Evolutionary conservation across 2,113 vertebrate species (phyloP).

Genomic region (Mungos mungo): DNA sequence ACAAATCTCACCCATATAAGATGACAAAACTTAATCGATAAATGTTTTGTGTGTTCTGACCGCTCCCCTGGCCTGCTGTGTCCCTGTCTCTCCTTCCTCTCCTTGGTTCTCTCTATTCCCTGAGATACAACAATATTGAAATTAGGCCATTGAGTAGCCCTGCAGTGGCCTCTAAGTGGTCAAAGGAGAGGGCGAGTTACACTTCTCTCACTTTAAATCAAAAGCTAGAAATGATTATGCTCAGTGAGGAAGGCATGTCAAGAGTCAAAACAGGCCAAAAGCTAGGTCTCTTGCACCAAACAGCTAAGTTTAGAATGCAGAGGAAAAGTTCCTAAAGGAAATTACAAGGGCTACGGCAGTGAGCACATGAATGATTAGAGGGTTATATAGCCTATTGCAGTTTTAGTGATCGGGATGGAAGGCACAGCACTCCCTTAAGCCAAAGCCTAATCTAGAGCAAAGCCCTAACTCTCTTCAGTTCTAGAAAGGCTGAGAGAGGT

Average conservation of each 20-base stretch:
- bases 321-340: not conserved
- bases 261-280: not conserved
- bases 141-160: not conserved
- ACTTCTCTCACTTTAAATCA: not conserved
- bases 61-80: not conserved
- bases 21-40: not conserved
- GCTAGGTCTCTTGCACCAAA: not conserved
- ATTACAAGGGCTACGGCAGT: not conserved
- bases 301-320: not conserved
- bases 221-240: not conserved
- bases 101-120: not conserved
- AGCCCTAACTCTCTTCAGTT: not conserved
- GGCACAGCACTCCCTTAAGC: not conserved
- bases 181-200: not conserved
- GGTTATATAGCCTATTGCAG: not conserved
- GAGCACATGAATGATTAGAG: not conserved
- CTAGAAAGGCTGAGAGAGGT: not conserved
- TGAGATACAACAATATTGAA: not conserved
- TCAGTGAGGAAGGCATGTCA: not conserved
- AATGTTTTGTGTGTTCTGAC: not conserved
- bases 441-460: not conserved
- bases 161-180: not conserved
- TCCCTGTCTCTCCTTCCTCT: not conserved
- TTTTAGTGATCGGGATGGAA: not conserved
- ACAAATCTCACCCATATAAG: not conserved